phyloP scores from a whole-genome alignment of 2,113 vertebrate species.

The Colaptes auratus region DNA sequence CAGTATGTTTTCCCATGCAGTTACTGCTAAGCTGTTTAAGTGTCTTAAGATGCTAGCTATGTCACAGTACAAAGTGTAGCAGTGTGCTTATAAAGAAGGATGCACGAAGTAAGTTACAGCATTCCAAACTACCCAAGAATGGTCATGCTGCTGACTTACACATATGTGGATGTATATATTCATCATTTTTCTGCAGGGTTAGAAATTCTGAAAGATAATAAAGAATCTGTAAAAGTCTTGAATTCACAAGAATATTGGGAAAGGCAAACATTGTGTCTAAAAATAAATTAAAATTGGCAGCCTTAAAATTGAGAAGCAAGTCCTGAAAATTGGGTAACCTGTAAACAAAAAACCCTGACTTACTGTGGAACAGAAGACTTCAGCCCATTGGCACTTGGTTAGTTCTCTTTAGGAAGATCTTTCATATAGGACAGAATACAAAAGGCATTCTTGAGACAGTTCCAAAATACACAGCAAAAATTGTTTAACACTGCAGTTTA shows the following conservation, averaged over 20 bases:
- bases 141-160: background rate
- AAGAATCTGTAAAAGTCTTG: background rate
- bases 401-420: slow-evolving; percentile 25
- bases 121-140: background rate
- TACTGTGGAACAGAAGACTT: background rate
- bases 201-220: background rate
- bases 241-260: background rate
- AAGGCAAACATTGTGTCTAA: background rate
- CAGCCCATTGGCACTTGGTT: background rate
- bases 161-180: background rate
- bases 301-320: background rate
- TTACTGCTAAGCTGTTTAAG: background rate
- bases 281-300: background rate
- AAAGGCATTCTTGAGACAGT: slow-evolving; percentile 27
- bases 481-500: background rate
- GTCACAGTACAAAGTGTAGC: background rate
- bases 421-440: slow-evolving; percentile 9
- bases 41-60: background rate
- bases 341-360: background rate
- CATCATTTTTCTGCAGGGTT: background rate
- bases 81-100: background rate
- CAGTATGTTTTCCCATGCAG: background rate
- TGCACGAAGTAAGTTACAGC: background rate
- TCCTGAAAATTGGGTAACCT: background rate
- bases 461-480: slow-evolving; percentile 30